A percentile compares a stretch with the other conserved stretches of the same genome.
These are phyloP conservation scores for Arge pagana DNA, from an alignment of 2,888 invertebrate species.

Conservation along the genomic window DNA sequence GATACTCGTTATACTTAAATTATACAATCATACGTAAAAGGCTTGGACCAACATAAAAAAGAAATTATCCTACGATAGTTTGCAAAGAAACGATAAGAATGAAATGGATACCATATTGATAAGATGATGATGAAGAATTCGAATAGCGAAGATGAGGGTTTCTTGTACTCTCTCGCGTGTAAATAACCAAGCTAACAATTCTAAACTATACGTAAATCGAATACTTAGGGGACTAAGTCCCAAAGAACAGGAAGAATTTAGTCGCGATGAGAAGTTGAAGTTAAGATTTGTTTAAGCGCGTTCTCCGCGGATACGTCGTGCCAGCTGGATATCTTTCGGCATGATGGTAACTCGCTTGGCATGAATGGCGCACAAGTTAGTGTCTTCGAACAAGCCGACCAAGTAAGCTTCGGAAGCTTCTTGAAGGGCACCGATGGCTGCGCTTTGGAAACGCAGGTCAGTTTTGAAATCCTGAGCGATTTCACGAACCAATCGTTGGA, in stretches of 20 bases:
- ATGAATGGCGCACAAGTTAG: conserved; percentile 96
- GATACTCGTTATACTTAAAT: too few relatives aligned
- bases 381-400: conserved; percentile 96
- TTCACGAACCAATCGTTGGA: conserved; percentile 95
- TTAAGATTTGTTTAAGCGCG: conserved; percentile 73
- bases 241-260: background rate
- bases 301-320: conserved; percentile 95
- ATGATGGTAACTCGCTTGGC: conserved; percentile 97
- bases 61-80: too few relatives aligned
- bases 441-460: conserved; percentile 93
- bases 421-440: conserved; percentile 90
- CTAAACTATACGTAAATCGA: background rate
- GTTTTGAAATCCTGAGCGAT: conserved; percentile 98
- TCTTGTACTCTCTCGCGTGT: too few relatives aligned
- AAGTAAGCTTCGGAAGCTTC: conserved; percentile 91
- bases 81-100: too few relatives aligned
- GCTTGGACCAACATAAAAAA: too few relatives aligned
- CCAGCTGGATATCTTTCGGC: conserved; percentile 97
- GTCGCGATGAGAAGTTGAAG: background rate
- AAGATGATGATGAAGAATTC: too few relatives aligned
- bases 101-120: too few relatives aligned
- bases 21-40: too few relatives aligned
- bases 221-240: background rate
- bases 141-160: too few relatives aligned
- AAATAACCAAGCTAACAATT: too few relatives aligned